Evolutionary conservation across 2,113 vertebrate species (phyloP), one percentile per base, ranked within the genome.

Genomic region (Smithornis capensis): DNA sequence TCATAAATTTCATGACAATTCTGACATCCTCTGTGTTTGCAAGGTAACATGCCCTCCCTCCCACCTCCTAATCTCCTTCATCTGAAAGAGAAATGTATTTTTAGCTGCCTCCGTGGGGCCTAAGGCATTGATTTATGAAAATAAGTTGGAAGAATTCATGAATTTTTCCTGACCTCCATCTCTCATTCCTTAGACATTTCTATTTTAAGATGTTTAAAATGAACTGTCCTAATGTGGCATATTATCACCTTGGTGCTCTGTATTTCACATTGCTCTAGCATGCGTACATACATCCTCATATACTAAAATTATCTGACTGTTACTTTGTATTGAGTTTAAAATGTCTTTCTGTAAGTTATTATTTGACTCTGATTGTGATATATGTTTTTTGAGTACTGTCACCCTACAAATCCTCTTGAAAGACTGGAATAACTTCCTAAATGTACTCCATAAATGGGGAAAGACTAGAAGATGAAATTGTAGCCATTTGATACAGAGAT

Each of bases 61-160:
- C 95, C 82, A 96, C 94, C 90, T 96, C 94, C 92, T 97, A 97
- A 98, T 97, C 97, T 97, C 97, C 96, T 98, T 97, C 96, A 97
- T 96, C 96, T 97, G 96, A 97, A 98, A 98, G 96, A 97, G 95
- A 97, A 97, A 97, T 97, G 71, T 97, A 98, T 98, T 98, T 98
- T 98, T 98, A 98, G 97, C 95, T 94, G 94, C 92, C 95, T 97
- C 96, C 84, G 92, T 95, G 92, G 94, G 93, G 88, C 96, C 92
- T 92, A 95, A 94, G 97, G 97, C 97, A 97, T 97, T 97, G 97
- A 98, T 97, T 97, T 98, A 98, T 98, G 97, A 97, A 98, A 98
- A 97, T 97, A 97, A 98, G 97, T 95, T 97, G 94, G 91, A 97
- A 92, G 97, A 97, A 97, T 97, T 97, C 96, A 97, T 98, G 95